Percentiles rank a stretch among this genome's conserved stretches.
phyloP scores from a whole-genome alignment of 2,113 vertebrate genomes.

The Apteryx owenii region DNA sequence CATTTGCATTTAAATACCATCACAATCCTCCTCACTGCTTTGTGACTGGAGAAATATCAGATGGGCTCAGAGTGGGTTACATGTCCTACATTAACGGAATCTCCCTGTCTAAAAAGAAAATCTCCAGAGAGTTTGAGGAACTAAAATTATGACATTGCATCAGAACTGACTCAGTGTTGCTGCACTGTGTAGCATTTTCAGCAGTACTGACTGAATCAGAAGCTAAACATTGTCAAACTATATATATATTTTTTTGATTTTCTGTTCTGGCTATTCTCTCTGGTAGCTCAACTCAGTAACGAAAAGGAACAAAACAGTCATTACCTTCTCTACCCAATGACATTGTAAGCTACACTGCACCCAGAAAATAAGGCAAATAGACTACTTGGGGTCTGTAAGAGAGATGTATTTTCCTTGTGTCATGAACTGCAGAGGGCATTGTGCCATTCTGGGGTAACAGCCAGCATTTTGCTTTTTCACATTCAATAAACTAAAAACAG shows the following conservation, averaged over 20 bases:
- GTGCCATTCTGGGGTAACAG: background rate
- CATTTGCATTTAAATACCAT: background rate
- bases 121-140: background rate
- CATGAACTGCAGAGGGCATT: background rate
- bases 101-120: background rate
- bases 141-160: background rate
- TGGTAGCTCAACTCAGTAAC: background rate
- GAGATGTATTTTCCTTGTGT: background rate
- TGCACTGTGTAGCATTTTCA: background rate
- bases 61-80: background rate
- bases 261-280: background rate
- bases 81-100: background rate
- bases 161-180: background rate
- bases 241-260: too few species aligned
- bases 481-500: background rate
- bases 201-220: background rate
- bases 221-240: background rate
- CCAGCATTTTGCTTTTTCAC: constrained; percentile 11
- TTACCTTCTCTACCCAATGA: background rate
- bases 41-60: background rate
- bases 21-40: background rate
- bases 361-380: background rate
- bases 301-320: background rate
- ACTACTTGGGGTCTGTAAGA: background rate
- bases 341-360: accelerated